phyloP scores from a whole-genome alignment of 2,113 vertebrate species.

The Arizona elegans region DNA sequence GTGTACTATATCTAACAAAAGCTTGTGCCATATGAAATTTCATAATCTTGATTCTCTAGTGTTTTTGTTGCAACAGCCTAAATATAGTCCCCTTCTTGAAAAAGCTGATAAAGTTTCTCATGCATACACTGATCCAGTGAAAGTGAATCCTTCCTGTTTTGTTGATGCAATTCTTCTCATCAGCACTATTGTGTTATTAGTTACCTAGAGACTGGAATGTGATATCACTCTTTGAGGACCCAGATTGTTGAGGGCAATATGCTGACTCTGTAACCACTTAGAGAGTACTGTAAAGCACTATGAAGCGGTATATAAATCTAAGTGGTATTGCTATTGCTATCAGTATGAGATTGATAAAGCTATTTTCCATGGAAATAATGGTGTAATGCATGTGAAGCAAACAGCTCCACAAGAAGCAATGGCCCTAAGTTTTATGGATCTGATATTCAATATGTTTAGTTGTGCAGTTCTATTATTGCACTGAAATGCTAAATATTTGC shows the following conservation, averaged over 20 bases:
- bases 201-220: neutral
- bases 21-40: neutral
- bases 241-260: neutral
- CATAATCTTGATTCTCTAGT: neutral
- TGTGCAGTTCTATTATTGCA: fast-evolving
- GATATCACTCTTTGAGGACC: neutral
- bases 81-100: neutral
- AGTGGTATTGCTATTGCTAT: neutral
- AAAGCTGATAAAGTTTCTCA: neutral
- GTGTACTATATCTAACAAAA: neutral
- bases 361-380: neutral
- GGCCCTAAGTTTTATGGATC: neutral
- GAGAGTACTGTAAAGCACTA: neutral
- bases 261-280: neutral
- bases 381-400: neutral
- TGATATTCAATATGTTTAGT: neutral
- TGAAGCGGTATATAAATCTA: neutral
- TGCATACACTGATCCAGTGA: neutral
- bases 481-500: neutral
- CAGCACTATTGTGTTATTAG: neutral
- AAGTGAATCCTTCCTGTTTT: neutral
- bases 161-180: neutral
- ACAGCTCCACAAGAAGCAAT: neutral
- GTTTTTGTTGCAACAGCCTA: neutral
- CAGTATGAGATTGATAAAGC: neutral